These are phyloP conservation scores for Spodoptera litura DNA, from an alignment of 1,140 invertebrate species.

Conservation along the genomic window DNA sequence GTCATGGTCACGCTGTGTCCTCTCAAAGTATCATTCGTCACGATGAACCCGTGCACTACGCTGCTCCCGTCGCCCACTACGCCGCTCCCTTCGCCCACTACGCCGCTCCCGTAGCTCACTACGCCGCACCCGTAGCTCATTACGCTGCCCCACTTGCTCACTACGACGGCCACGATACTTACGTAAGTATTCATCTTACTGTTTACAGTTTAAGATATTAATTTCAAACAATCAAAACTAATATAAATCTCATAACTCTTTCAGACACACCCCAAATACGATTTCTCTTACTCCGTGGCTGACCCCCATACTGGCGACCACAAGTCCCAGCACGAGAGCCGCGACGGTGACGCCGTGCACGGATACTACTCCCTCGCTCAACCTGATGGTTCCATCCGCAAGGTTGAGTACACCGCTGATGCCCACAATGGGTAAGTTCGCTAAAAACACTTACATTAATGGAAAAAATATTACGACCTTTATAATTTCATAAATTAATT, in stretches of 20 bases:
- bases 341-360: slow-evolving; percentile 75
- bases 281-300: slow-evolving; percentile 85
- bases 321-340: slow-evolving; percentile 72
- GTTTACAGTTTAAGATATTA: too few species aligned
- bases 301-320: slow-evolving; percentile 79
- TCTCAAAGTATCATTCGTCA: slow-evolving; percentile 79
- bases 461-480: not conserved
- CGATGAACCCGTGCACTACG: slow-evolving; percentile 65
- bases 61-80: slow-evolving; percentile 44
- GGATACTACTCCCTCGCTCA: slow-evolving; percentile 79
- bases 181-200: slow-evolving; percentile 58
- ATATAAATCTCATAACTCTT: slow-evolving; percentile 8
- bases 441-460: too few species aligned
- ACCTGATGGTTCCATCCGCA: slow-evolving; percentile 81
- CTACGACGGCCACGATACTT: slow-evolving; percentile 69
- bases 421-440: slow-evolving; percentile 71
- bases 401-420: slow-evolving; percentile 81
- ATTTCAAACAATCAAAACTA: not conserved
- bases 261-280: slow-evolving; percentile 78
- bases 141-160: slow-evolving; percentile 57
- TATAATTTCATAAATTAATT: not conserved
- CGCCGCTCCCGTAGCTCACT: slow-evolving; percentile 34
- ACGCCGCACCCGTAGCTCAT: slow-evolving; percentile 53
- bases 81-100: slow-evolving; percentile 55
- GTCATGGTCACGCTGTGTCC: slow-evolving; percentile 72